Conservation (phyloP, 2,797 vertebrate species). For the Eospalax fontanierii region DNA sequence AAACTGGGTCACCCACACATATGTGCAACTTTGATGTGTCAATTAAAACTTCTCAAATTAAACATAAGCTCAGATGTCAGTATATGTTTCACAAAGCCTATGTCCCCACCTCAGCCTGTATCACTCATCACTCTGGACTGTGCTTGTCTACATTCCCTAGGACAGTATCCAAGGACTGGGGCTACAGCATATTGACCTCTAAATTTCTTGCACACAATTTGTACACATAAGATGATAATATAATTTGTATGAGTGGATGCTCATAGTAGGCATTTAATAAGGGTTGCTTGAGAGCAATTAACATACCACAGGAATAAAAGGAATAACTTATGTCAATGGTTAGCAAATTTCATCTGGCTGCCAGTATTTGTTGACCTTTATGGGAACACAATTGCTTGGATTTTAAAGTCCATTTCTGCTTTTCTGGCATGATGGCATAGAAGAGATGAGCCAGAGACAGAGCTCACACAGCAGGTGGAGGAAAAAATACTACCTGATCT, state of each 20-base stretch:
- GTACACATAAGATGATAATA: not conserved
- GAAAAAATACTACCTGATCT: not conserved
- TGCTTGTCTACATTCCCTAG: not conserved
- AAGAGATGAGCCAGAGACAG: not conserved
- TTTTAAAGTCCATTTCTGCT: not conserved
- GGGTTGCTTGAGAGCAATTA: not conserved
- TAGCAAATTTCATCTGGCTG: not conserved
- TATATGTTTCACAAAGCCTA: not conserved
- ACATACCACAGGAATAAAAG: not conserved
- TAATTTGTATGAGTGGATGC: not conserved
- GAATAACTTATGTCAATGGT: not conserved
- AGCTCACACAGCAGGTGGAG: not conserved
- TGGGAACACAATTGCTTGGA: not conserved
- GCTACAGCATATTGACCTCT: not conserved
- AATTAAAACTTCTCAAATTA: not conserved
- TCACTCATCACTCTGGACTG: not conserved
- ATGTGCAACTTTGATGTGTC: not conserved
- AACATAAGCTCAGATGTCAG: not conserved
- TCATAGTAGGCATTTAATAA: not conserved
- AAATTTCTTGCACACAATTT: not conserved
- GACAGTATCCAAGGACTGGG: not conserved
- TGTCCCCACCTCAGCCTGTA: not conserved
- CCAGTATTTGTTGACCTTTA: not conserved
- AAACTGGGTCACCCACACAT: not conserved
- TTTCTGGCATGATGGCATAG: not conserved